A percentile compares a stretch with the other conserved stretches of the same genome.
phyloP scores from a whole-genome alignment of 2,113 vertebrate genomes.

The Albula goreensis region DNA sequence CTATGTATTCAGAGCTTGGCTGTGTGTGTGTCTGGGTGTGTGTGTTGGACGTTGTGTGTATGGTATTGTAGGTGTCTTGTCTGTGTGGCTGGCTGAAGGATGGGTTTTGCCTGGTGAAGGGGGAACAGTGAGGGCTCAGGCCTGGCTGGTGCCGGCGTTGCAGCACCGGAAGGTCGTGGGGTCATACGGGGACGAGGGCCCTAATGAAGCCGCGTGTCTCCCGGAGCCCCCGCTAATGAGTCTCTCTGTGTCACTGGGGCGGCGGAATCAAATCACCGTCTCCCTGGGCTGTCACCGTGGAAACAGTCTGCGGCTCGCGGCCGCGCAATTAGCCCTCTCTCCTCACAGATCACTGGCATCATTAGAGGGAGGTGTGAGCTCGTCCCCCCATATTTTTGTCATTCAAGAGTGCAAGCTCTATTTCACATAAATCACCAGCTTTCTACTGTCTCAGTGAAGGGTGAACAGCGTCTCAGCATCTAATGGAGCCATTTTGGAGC shows the following conservation, averaged over 20 bases:
- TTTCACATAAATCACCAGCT: background rate
- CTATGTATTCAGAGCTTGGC: slow-evolving; percentile 5
- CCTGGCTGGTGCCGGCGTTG: slow-evolving; percentile 28
- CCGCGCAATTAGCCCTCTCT: background rate
- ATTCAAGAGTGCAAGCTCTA: background rate
- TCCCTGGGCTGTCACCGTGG: background rate
- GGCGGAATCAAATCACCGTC: background rate
- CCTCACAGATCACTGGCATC: background rate
- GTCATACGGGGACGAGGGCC: slow-evolving; percentile 27
- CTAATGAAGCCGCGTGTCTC: slow-evolving; percentile 38
- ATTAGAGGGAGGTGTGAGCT: background rate
- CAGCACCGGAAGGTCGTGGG: slow-evolving; percentile 24
- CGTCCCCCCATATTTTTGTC: background rate
- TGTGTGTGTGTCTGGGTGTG: background rate
- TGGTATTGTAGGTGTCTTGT: background rate
- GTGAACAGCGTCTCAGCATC: background rate
- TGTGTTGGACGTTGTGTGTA: background rate
- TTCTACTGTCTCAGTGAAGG: background rate
- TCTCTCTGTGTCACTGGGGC: slow-evolving; percentile 23
- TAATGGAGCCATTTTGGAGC: background rate
- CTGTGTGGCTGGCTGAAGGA: background rate
- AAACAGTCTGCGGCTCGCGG: background rate
- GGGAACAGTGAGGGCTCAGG: slow-evolving; percentile 19
- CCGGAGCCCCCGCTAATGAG: slow-evolving; percentile 35
- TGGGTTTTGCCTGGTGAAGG: background rate